phyloP scores from a whole-genome alignment of 2,797 vertebrate genomes.

The Acanthiza pusilla region DNA sequence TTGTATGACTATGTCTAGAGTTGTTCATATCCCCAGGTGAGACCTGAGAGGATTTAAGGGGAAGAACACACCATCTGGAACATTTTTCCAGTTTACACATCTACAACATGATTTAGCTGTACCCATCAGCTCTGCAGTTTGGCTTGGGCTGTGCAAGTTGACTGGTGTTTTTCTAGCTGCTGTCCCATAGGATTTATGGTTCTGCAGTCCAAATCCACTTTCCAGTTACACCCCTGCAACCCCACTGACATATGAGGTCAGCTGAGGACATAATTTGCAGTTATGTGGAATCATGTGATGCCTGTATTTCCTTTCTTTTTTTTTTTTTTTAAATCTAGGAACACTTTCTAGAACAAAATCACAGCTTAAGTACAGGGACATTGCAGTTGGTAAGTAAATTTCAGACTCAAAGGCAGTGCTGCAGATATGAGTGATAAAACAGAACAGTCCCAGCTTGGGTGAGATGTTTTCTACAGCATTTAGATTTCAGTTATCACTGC shows the following conservation, averaged over 20 bases:
- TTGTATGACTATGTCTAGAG: neutral
- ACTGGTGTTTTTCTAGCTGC: neutral
- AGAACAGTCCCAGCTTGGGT: neutral
- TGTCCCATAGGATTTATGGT: neutral
- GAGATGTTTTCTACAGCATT: neutral
- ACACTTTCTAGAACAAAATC: neutral
- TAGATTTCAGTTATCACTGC: neutral
- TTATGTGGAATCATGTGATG: neutral
- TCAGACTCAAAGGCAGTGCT: neutral
- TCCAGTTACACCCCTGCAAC: neutral
- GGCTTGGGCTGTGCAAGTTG: fast-evolving
- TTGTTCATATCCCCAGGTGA: neutral
- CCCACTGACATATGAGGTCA: fast-evolving
- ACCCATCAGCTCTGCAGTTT: neutral
- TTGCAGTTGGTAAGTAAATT: neutral
- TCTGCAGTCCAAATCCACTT: neutral
- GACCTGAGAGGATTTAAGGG: neutral
- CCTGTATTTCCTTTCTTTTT: neutral
- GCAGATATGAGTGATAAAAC: neutral
- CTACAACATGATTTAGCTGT: neutral
- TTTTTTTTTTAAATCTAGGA: neutral
- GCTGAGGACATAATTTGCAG: neutral
- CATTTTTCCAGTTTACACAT: neutral
- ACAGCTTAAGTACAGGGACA: neutral
- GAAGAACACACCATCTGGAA: neutral